These are phyloP conservation scores for Ophion slaviceki DNA, from an alignment of 2,888 invertebrate genomes.

Conservation along the genomic window DNA sequence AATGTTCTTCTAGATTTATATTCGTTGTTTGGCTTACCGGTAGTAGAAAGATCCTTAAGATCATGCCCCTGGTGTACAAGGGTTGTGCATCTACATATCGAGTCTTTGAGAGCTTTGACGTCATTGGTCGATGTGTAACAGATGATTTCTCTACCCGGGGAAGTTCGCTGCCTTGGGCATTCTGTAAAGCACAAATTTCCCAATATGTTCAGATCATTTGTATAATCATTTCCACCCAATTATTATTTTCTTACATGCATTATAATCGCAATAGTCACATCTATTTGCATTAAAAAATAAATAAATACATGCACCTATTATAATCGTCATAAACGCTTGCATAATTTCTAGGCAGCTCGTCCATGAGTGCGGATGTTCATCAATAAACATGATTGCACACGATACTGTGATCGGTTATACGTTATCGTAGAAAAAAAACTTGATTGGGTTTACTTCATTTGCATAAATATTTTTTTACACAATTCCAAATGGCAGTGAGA, in stretches of 20 bases:
- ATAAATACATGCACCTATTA: constrained; percentile 26
- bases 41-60: constrained; percentile 76
- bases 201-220: constrained; percentile 12
- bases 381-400: constrained; percentile 46
- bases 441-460: background rate
- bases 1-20: background rate
- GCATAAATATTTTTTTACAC: constrained; percentile 26
- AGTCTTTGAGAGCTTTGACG: constrained; percentile 72
- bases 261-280: constrained; percentile 13
- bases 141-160: constrained; percentile 79
- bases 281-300: background rate
- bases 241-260: background rate
- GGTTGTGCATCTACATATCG: constrained; percentile 80
- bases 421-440: constrained; percentile 28
- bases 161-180: constrained; percentile 77
- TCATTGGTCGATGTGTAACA: constrained; percentile 79
- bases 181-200: constrained; percentile 71
- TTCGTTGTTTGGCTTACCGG: constrained; percentile 75
- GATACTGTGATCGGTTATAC: constrained; percentile 30
- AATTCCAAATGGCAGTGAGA: constrained; percentile 1
- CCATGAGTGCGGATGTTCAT: constrained; percentile 50
- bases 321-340: constrained; percentile 75
- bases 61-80: constrained; percentile 80
- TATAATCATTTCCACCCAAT: constrained; percentile 23
- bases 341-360: constrained; percentile 66